Evolutionary conservation across 1,140 invertebrate species (phyloP), one percentile per base, ranked within the genome.

Genomic region (Acromyrmex echinatior): DNA sequence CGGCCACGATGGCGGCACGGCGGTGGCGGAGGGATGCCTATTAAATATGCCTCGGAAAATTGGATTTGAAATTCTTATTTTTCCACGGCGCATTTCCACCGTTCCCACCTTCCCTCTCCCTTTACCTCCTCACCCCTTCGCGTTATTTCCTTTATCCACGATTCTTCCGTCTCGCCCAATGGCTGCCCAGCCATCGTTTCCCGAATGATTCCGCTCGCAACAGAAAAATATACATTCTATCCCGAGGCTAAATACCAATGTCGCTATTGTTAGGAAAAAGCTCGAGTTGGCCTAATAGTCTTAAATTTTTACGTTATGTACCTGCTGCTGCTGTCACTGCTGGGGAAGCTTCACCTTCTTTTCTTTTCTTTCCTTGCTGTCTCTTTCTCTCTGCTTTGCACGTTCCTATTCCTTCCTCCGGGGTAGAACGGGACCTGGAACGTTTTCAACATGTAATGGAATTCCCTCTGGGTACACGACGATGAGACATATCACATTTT

Each of bases 31-130:
- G 65, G 90, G 87, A 90, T 81, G 88, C 74, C 86, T 91, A 92
- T 93, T 93, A 93, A 93, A 92, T 92, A 93, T 91, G 91, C 91
- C 88, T 91, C 60, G 85, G 87, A 89, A 93, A 92, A 93, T 93
- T 93, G 90, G 88, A 93, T 93, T 92, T 92, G 88, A 93, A 93
- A 93, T 92, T 93, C 92, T 93, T 92, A 93, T 93, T 93, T 92
- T 92, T 89, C 86, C 82, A 78, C 58, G 60, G 31, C 79, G 73
- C 74, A 86, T 81, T 89, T 87, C 87, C 56, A 51, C 58, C 73
- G 25, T 70, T 62, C 28, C 58, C 77, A n/a, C 28, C 28, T 28
- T 2, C 3, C 10, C 60, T 10, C 6, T 58, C 45, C 68, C n/a
- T 35, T 21, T 31, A 53, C 53, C 70, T 25, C 53, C 60, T 60